Evolutionary conservation across 2,113 vertebrate genomes (phyloP).

Genomic region (Xiphophorus hellerii): DNA sequence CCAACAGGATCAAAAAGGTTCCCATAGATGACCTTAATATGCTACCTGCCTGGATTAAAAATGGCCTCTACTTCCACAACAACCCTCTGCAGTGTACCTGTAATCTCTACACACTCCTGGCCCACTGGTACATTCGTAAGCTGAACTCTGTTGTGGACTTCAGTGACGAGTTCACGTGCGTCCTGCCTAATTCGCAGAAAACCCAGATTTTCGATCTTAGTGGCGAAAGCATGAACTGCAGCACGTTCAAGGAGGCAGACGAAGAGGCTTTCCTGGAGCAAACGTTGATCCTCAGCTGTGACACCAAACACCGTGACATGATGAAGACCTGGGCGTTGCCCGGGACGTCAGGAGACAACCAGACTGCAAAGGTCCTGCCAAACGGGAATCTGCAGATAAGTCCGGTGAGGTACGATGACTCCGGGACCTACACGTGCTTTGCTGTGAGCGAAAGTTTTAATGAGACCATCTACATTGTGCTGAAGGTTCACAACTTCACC

Average conservation of each 20-base stretch:
- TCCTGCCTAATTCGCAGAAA: constrained; percentile 61
- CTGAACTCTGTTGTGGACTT: constrained; percentile 91
- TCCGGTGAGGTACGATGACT: constrained; percentile 82
- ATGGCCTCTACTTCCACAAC: constrained; percentile 93
- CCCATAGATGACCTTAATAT: constrained; percentile 83
- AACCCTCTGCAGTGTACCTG: constrained; percentile 90
- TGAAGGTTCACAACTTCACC: constrained; percentile 93
- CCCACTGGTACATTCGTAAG: constrained; percentile 87
- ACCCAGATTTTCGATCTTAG: constrained; percentile 79
- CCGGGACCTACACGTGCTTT: constrained; percentile 90
- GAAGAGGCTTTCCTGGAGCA: constrained; percentile 89
- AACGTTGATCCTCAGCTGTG: constrained; percentile 84
- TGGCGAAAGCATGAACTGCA: constrained; percentile 88
- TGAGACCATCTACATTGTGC: constrained; percentile 92
- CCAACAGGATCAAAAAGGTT: constrained; percentile 87
- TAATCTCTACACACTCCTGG: constrained; percentile 88
- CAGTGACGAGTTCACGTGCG: constrained; percentile 86
- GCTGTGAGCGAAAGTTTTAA: constrained; percentile 87
- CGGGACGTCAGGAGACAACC: constrained; percentile 76
- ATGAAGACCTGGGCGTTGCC: constrained; percentile 89
- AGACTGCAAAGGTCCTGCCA: constrained; percentile 75
- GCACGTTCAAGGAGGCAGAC: constrained; percentile 85
- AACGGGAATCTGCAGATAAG: constrained; percentile 87
- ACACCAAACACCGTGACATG: constrained; percentile 86
- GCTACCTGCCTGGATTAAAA: constrained; percentile 90